Conservation (phyloP, 1,140 invertebrate genomes). For the Oscheius sp. region DNA sequence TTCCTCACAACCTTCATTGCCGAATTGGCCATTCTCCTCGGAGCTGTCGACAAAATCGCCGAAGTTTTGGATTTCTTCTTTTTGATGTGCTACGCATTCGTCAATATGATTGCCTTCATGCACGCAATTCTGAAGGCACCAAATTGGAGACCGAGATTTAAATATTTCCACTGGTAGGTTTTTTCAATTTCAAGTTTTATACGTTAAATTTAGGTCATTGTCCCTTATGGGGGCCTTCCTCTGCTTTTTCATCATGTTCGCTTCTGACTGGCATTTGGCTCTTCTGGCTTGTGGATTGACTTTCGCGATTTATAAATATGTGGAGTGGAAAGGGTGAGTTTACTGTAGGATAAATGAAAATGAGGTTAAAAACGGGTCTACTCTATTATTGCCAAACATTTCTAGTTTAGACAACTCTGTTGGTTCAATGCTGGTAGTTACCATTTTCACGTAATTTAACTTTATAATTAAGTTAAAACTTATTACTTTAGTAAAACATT, state of each 20-base stretch:
- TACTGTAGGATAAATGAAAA: constrained; percentile 18
- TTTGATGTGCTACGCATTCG: constrained; percentile 99
- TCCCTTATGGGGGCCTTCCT: constrained; percentile 85
- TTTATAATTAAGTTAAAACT: too few relatives aligned
- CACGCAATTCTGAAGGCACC: constrained; percentile 88
- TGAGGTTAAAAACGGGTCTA: background rate
- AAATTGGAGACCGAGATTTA: constrained; percentile 96
- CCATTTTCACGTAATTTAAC: too few relatives aligned
- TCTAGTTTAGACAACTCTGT: too few relatives aligned
- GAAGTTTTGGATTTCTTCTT: constrained; percentile 73
- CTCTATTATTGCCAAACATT: too few relatives aligned
- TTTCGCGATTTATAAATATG: constrained; percentile 97
- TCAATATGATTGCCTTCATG: constrained; percentile 94
- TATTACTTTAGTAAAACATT: too few relatives aligned
- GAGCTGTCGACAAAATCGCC: constrained; percentile 64
- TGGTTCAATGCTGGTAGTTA: too few relatives aligned
- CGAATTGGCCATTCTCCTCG: constrained; percentile 86
- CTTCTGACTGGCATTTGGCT: constrained; percentile 97
- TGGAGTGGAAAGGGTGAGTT: constrained; percentile 92
- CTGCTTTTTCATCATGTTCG: constrained; percentile 98
- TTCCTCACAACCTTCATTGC: constrained; percentile 85
- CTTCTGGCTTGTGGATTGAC: constrained; percentile 91
- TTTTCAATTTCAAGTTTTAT: background rate
- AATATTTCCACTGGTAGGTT: constrained; percentile 93
- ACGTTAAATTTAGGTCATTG: constrained; percentile 69